Evolutionary conservation across 92 coral and sea anemone genomes (phyloP), one percentile per base, ranked within the genome.

Genomic region (Umimayanthus kanabou): DNA sequence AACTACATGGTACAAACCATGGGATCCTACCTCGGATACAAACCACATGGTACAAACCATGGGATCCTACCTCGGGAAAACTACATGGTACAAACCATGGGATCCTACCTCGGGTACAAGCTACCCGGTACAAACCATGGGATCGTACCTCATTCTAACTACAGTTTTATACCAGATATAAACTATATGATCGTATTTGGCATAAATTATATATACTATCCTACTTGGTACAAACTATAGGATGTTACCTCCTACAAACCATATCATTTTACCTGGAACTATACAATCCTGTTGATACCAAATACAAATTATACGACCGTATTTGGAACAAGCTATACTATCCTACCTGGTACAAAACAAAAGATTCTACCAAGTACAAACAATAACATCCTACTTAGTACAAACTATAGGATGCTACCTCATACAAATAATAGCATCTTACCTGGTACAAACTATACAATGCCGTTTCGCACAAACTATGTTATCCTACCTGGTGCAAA

Each of bases 291-390:
- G 2, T 23, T 42, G 6, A 42, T 42, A 42, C 45, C 45, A 42
- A 6, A 42, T 39, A 39, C 42, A 39, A 2, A 4, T 39, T 39
- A 39, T n/a, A n/a, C n/a, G n/a, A n/a, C n/a, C 37, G 37, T 33
- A 33, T 33, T 87, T 90, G 67, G 87, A 23, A 61, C 90, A 93
- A 47, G 0, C 53, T 10, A 47, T 47, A 10, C 11, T 47, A 0
- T 47, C 53, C 14, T 47, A 47, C 58, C 18, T 53, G 20, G 58
- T 15, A 53, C 18, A 53, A 61, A 61, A 25, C 69, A 79, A 3
- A 26, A 18, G 23, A 29, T 28, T 37, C 37, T 33, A 4, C 10
- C 40, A 20, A 10, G 49, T 82, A 13, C 45, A 28, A 26, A 77
- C 47, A 18, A 25, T 22, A 20, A 15, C 11, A 40, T 25, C 29